These are phyloP conservation scores for Leptopilina syphax DNA, from an alignment of 2,888 invertebrate species.

Conservation along the genomic window DNA sequence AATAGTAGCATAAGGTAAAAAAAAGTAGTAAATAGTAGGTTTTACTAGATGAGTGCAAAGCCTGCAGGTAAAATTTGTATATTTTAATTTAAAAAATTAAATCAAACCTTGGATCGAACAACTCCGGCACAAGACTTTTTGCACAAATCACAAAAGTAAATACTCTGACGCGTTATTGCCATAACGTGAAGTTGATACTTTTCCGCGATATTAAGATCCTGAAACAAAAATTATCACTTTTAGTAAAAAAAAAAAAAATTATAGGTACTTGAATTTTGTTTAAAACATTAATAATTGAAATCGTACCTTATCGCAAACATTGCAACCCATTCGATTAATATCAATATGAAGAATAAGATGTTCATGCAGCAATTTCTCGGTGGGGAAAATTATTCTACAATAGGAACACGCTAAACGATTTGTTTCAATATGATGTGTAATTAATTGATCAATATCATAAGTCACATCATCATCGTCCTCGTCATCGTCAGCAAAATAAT, in stretches of 20 bases:
- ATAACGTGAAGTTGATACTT: slow-evolving; percentile 58
- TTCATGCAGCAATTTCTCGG: slow-evolving; percentile 52
- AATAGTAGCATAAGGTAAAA: too few species aligned
- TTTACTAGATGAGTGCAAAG: too few species aligned
- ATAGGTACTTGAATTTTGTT: not conserved
- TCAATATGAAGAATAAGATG: slow-evolving; percentile 56
- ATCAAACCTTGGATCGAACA: slow-evolving; percentile 53
- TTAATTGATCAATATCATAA: too few species aligned
- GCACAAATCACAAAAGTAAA: slow-evolving; percentile 56
- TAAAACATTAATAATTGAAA: not conserved
- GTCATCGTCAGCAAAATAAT: slow-evolving; percentile 51
- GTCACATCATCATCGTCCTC: too few species aligned
- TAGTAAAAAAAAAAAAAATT: too few species aligned
- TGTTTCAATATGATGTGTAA: slow-evolving; percentile 43
- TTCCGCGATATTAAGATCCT: slow-evolving; percentile 56
- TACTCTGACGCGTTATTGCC: slow-evolving; percentile 57
- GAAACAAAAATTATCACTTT: not conserved
- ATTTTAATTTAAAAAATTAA: not conserved
- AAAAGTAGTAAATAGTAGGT: too few species aligned
- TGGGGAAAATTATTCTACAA: slow-evolving; percentile 54
- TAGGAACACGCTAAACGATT: slow-evolving; percentile 53
- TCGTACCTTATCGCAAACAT: slow-evolving; percentile 54
- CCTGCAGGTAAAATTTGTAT: too few species aligned
- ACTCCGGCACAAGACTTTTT: slow-evolving; percentile 57
- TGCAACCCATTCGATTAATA: slow-evolving; percentile 54